Evolutionary conservation across 2,888 invertebrate genomes (phyloP), one percentile per base, ranked within the genome.

Genomic region (Zygogramma bicolorata): DNA sequence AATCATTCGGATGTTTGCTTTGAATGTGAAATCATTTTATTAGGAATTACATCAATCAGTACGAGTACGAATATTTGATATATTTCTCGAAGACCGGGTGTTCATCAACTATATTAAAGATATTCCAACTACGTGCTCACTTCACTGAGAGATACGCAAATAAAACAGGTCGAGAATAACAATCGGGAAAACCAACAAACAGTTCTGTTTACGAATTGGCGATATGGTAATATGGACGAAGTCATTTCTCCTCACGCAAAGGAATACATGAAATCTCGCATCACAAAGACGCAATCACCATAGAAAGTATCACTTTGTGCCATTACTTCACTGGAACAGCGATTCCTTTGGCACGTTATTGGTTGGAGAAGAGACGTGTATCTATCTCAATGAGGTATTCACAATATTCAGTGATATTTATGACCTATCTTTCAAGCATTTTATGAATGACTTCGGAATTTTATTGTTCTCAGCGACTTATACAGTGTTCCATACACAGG

Each of bases 81-180:
- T n/a, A n/a, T n/a, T n/a, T n/a, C n/a, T n/a, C n/a, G n/a, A n/a
- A n/a, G n/a, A n/a, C n/a, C n/a, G n/a, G n/a, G n/a, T n/a, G n/a
- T n/a, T n/a, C n/a, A n/a, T n/a, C n/a, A n/a, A n/a, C n/a, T n/a
- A n/a, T n/a, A n/a, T n/a, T n/a, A n/a, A n/a, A n/a, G n/a, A n/a
- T n/a, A n/a, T n/a, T n/a, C n/a, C n/a, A n/a, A n/a, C n/a, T n/a
- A 22, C 53, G 13, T 40, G 65, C 78, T 82, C 85, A 89, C 89
- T 89, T 86, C 89, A 89, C 70, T 88, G 88, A 58, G 89, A 88
- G 79, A 89, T 87, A 81, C 89, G 87, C 65, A 90, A 86, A 80
- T 89, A 89, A 85, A 90, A 90, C 53, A 91, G 91, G 77, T 90
- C 86, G 84, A 91, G 87, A 77, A 91, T 87, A 73, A 90, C 85